Evolutionary conservation across 2,113 vertebrate genomes (phyloP).

Genomic region (Callocephalon fimbriatum): DNA sequence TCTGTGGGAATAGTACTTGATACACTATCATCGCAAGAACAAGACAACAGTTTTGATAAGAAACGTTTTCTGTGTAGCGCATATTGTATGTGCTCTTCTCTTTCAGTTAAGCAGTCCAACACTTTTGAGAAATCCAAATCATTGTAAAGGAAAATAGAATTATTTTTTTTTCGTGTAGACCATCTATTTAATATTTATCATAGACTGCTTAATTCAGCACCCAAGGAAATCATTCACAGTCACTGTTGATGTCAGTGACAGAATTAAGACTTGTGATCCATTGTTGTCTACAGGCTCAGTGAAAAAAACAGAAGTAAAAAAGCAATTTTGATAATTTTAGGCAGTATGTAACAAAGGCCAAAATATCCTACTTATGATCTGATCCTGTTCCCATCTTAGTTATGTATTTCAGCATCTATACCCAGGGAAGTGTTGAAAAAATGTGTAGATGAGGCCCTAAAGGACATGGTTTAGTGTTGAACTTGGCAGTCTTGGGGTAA

Average conservation of each 20-base stretch:
- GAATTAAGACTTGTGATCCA: neutral
- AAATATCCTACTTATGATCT: neutral
- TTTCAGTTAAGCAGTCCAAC: neutral
- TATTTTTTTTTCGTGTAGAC: neutral
- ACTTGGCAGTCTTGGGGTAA: neutral
- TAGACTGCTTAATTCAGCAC: neutral
- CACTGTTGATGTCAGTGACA: neutral
- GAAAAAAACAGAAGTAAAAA: neutral
- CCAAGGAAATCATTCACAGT: neutral
- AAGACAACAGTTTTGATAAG: neutral
- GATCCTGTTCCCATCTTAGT: neutral
- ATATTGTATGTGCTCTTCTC: neutral
- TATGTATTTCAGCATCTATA: neutral
- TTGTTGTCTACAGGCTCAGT: neutral
- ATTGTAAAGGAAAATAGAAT: neutral
- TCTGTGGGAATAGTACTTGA: neutral
- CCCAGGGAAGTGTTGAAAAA: neutral
- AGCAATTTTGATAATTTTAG: neutral
- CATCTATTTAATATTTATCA: neutral
- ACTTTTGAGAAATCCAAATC: neutral
- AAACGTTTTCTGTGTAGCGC: neutral
- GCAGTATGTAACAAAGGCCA: neutral
- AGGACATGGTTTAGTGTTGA: neutral
- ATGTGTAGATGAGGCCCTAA: neutral
- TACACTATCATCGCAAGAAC: neutral